These are phyloP conservation scores for Forbesichthys papilliferus DNA, from an alignment of 2,113 vertebrate genomes.

Conservation along the genomic window DNA sequence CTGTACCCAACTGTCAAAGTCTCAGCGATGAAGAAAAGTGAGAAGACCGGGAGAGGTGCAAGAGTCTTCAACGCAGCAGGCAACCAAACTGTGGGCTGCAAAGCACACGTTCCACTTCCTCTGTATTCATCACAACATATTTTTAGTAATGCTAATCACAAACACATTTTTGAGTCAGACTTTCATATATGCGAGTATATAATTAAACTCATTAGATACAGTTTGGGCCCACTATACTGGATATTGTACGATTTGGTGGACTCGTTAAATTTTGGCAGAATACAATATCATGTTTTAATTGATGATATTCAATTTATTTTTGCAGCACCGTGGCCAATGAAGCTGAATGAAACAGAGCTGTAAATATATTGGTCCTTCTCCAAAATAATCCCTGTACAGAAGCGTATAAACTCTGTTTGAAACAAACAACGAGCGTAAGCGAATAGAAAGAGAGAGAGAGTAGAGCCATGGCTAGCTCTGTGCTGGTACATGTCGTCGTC, in stretches of 20 bases:
- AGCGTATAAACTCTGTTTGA: too few species aligned
- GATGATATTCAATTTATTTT: too few species aligned
- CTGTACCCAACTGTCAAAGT: slow-evolving; percentile 47
- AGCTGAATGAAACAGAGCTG: too few species aligned
- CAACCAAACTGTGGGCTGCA: slow-evolving; percentile 47
- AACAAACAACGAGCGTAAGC: too few species aligned
- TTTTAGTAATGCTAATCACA: slow-evolving; percentile 55
- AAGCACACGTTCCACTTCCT: slow-evolving; percentile 25
- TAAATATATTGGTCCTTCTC: too few species aligned
- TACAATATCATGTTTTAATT: too few species aligned
- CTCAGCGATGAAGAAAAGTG: slow-evolving; percentile 39
- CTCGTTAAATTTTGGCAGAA: too few species aligned
- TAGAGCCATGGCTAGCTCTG: too few species aligned
- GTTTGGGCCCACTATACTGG: not conserved
- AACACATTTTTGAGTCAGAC: slow-evolving; percentile 42
- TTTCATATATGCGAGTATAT: slow-evolving; percentile 6
- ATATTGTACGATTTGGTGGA: not conserved
- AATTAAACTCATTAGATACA: not conserved
- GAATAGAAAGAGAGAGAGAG: too few species aligned
- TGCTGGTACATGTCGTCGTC: too few species aligned
- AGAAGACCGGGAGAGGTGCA: slow-evolving; percentile 40
- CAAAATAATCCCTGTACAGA: too few species aligned
- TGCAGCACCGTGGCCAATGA: too few species aligned
- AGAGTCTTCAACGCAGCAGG: slow-evolving; percentile 43
- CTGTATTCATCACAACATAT: slow-evolving; percentile 48